Conservation (phyloP, 2,797 vertebrate genomes). For the Karalla daura region DNA sequence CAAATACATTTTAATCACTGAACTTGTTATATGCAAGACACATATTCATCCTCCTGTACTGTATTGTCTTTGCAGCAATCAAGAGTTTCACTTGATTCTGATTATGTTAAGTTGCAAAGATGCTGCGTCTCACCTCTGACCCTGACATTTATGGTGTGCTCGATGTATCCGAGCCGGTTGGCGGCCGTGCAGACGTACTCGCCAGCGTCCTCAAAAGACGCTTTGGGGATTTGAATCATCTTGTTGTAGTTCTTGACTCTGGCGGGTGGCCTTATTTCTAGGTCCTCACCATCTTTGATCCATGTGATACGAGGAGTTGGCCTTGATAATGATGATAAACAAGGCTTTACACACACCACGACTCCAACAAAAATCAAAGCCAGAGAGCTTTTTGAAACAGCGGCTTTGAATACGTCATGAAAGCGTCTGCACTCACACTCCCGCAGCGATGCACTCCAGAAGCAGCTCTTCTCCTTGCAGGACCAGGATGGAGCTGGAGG, state of each 20-base stretch:
- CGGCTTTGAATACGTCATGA: not conserved
- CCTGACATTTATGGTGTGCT: constrained; percentile 92
- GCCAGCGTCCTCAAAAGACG: constrained; percentile 91
- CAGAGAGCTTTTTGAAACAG: not conserved
- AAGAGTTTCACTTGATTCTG: no score
- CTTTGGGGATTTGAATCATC: constrained; percentile 90
- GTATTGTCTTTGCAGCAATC: no score
- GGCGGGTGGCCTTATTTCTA: constrained; percentile 84
- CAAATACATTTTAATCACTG: no score
- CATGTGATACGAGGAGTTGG: constrained; percentile 91
- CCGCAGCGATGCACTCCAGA: constrained; percentile 95
- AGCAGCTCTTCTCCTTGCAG: constrained; percentile 93
- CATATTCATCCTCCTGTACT: no score
- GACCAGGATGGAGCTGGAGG: constrained; percentile 89
- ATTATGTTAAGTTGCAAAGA: no score
- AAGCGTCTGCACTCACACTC: constrained; percentile 87
- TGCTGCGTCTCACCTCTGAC: constrained; percentile 91
- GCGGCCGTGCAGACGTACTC: constrained; percentile 93
- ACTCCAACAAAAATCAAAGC: constrained; percentile 18
- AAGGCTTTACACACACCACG: constrained; percentile 43
- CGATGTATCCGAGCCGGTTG: constrained; percentile 92
- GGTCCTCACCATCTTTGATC: constrained; percentile 91
- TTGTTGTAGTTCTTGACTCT: constrained; percentile 95
- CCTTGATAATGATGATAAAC: constrained; percentile 68
- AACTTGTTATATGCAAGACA: not conserved